Percentiles rank a stretch among this genome's conserved stretches.
phyloP scores from a whole-genome alignment of 35 echinoderm and acorn worm species.

The Ophioderma brevispina region DNA sequence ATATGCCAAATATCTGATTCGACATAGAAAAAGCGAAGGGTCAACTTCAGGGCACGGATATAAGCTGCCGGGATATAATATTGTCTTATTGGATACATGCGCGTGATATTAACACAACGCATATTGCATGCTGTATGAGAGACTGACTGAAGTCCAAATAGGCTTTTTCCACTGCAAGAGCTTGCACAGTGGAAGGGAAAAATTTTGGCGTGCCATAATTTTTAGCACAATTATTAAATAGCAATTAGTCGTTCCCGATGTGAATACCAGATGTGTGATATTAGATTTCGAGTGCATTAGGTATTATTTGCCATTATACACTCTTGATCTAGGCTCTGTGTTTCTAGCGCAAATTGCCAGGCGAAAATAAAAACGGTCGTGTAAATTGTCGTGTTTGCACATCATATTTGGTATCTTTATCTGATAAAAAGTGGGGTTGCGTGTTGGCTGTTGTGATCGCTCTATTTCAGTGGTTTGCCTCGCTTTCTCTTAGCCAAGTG shows the following conservation, averaged over 20 bases:
- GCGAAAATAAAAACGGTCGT: not conserved
- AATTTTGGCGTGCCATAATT: not conserved
- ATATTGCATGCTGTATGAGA: not conserved
- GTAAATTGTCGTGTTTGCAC: not conserved
- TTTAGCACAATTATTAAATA: not conserved
- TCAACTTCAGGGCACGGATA: slow-evolving; percentile 8
- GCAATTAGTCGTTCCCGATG: not conserved
- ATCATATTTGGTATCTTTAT: slow-evolving; percentile 8
- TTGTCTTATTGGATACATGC: slow-evolving; percentile 3
- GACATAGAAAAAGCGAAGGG: not conserved
- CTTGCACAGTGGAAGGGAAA: not conserved
- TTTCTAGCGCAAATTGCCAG: not conserved
- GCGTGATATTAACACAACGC: not conserved
- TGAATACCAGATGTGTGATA: not conserved
- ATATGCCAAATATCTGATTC: not conserved
- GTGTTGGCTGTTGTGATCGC: not conserved
- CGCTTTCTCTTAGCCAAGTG: not conserved
- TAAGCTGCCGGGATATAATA: slow-evolving; percentile 3
- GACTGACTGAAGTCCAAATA: not conserved
- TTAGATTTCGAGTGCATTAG: not conserved
- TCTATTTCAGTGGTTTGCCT: not conserved
- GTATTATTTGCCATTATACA: not conserved
- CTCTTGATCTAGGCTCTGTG: not conserved
- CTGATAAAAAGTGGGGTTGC: slow-evolving; percentile 4
- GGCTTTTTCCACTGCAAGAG: not conserved